A percentile compares a stretch with the other conserved stretches of the same genome.
phyloP scores from a whole-genome alignment of 53 echinoderm and acorn worm species.

The Henricia sp. region DNA sequence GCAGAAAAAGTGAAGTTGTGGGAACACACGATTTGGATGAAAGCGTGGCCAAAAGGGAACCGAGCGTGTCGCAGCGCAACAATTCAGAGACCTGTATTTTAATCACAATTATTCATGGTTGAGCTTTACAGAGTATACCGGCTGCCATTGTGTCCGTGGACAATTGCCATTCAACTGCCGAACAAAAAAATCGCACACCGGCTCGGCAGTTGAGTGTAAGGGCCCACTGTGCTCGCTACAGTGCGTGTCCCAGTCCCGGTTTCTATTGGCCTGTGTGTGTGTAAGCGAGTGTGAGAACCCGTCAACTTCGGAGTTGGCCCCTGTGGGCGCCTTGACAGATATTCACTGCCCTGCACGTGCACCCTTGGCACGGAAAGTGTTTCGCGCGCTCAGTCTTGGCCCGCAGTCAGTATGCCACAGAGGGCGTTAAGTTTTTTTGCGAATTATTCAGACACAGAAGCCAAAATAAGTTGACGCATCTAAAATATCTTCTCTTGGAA shows the following conservation, averaged over 20 bases:
- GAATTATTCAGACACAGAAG: too few species aligned
- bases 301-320: neutral
- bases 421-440: too few species aligned
- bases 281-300: neutral
- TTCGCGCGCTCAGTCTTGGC: too few species aligned
- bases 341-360: conserved; percentile 9
- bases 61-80: conserved; percentile 18
- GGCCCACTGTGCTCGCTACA: conserved; percentile 4
- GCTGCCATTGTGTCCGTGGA: conserved; percentile 34
- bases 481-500: too few species aligned
- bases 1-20: neutral
- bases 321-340: neutral
- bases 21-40: conserved; percentile 12
- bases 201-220: conserved; percentile 11
- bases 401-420: too few species aligned
- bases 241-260: conserved; percentile 9
- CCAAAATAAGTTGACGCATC: too few species aligned
- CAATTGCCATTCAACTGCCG: conserved; percentile 53
- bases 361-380: conserved; percentile 31
- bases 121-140: conserved; percentile 35
- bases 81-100: conserved; percentile 41
- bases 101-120: conserved; percentile 59
- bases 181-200: conserved; percentile 33
- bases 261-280: too few species aligned
- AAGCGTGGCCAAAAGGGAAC: conserved; percentile 29